phyloP scores from a whole-genome alignment of 2,797 vertebrate genomes.

The Arnoldichthys spilopterus region DNA sequence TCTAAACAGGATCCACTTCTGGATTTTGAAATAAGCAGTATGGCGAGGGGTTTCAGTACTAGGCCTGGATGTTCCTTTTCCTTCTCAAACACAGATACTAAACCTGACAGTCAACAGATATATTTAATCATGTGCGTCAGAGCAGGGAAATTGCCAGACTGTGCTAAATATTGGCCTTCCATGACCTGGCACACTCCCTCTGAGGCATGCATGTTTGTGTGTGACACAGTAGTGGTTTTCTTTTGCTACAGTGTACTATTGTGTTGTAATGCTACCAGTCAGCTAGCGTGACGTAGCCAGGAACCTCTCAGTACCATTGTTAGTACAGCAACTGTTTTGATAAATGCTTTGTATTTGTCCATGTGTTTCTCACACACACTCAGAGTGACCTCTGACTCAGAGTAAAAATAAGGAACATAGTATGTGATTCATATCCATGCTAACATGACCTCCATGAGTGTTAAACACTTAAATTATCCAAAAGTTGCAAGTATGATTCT shows the following conservation, averaged over 20 bases:
- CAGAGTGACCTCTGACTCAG: constrained; percentile 5
- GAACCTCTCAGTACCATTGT: constrained; percentile 39
- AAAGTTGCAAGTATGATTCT: neutral
- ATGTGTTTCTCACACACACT: neutral
- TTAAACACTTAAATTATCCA: neutral
- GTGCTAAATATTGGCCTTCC: neutral
- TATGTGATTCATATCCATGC: neutral
- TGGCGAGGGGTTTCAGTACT: neutral
- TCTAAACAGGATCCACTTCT: neutral
- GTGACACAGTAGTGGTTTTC: constrained; percentile 30
- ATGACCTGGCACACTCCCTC: neutral
- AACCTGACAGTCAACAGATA: neutral
- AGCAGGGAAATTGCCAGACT: neutral
- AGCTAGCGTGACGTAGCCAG: neutral
- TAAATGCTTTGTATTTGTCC: neutral
- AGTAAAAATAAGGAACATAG: neutral
- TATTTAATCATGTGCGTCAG: neutral
- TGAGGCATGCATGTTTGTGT: neutral
- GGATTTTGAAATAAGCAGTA: neutral
- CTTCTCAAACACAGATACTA: neutral
- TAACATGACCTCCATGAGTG: neutral
- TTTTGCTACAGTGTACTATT: constrained; percentile 30
- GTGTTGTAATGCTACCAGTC: neutral
- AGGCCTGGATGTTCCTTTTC: neutral
- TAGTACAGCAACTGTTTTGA: neutral